Conservation (phyloP, 2,888 invertebrate genomes). For the Neoitamus cyanurus region DNA sequence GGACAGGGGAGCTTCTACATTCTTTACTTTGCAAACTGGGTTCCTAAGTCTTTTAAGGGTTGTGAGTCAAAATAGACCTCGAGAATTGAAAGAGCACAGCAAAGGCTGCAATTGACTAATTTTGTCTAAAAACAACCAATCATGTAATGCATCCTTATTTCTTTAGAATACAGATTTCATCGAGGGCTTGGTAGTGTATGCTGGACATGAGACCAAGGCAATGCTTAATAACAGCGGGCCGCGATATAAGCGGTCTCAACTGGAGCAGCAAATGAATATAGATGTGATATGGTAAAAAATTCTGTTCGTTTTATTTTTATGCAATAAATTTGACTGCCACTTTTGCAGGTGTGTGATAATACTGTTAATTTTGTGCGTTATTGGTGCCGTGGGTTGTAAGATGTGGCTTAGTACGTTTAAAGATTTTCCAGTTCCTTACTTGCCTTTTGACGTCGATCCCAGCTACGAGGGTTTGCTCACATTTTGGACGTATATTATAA, state of each 20-base stretch:
- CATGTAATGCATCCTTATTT: neutral
- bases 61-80: no score
- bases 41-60: no score
- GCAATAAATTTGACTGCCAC: neutral
- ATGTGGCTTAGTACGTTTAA: constrained; percentile 75
- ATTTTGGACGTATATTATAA: constrained; percentile 96
- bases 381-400: constrained; percentile 91
- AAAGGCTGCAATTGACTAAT: no score
- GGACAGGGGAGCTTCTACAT: no score
- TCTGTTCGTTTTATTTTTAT: neutral
- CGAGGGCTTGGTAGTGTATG: constrained; percentile 97
- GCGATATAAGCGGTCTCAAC: constrained; percentile 89
- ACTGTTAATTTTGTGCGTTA: constrained; percentile 86
- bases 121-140: neutral
- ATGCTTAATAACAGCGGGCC: constrained; percentile 98
- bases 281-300: constrained; percentile 93
- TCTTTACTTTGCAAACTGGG: no score
- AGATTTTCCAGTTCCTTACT: constrained; percentile 74
- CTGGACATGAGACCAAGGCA: constrained; percentile 96
- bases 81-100: no score
- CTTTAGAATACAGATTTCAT: constrained; percentile 91
- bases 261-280: constrained; percentile 94
- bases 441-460: constrained; percentile 72
- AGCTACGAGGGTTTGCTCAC: constrained; percentile 83
- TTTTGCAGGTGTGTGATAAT: constrained; percentile 81